Conservation (phyloP, 2,888 invertebrate species). For the Ganaspis brasiliensis region DNA sequence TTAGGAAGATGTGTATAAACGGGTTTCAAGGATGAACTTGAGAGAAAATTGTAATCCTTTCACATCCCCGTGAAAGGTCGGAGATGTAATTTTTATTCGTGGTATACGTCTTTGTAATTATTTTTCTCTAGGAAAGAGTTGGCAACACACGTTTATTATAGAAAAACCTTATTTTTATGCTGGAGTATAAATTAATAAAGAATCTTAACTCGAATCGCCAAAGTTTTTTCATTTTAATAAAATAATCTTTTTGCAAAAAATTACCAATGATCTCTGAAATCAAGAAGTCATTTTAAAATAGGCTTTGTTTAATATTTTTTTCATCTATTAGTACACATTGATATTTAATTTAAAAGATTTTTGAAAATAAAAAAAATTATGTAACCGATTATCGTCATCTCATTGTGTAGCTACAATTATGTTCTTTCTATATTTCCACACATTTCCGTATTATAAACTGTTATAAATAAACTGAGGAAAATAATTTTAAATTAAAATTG, state of each 20-base stretch:
- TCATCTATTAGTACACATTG: no score
- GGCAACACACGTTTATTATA: slow-evolving; percentile 29
- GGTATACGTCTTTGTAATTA: slow-evolving; percentile 28
- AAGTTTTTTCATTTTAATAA: no score
- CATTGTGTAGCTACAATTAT: no score
- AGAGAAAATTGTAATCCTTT: slow-evolving; percentile 39
- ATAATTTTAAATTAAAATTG: slow-evolving; percentile 14
- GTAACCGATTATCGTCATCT: no score
- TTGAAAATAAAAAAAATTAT: no score
- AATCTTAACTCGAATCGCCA: background rate
- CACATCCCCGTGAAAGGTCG: slow-evolving; percentile 41
- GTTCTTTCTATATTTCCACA: no score
- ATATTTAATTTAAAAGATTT: no score
- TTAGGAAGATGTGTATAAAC: slow-evolving; percentile 18
- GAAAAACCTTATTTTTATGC: slow-evolving; percentile 14
- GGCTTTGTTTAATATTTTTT: no score
- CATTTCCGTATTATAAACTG: no score
- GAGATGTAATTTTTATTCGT: slow-evolving; percentile 34
- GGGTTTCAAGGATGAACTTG: slow-evolving; percentile 40
- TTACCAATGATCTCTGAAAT: background rate
- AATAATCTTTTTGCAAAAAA: background rate
- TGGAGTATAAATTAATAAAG: slow-evolving; percentile 3
- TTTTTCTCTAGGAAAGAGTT: slow-evolving; percentile 27
- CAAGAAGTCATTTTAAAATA: no score
- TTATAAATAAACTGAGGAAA: background rate